Percentiles rank a stretch among this genome's conserved stretches.
These are phyloP conservation scores for Ailuropoda melanoleuca DNA, from an alignment of 2,113 vertebrate species.

Conservation along the genomic window DNA sequence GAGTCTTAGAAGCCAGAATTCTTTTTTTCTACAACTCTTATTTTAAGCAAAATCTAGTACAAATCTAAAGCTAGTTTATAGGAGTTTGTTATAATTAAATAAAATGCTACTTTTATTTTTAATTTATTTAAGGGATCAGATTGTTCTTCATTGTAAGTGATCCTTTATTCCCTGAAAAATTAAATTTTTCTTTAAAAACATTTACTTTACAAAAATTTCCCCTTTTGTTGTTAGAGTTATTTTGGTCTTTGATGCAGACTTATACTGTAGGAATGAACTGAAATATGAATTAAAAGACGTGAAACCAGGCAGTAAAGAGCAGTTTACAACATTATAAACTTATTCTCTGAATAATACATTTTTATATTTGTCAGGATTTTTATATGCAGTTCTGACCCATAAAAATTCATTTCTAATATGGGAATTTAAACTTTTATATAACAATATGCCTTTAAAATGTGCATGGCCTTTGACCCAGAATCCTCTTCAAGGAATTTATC, in stretches of 20 bases:
- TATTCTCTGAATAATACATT: neutral
- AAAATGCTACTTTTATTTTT: conserved; percentile 24
- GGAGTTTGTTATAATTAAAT: conserved; percentile 7
- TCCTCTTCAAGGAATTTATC: conserved; percentile 78
- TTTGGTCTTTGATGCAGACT: conserved; percentile 33
- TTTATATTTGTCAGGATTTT: conserved; percentile 21
- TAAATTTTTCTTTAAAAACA: neutral
- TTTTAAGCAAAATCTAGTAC: conserved; percentile 23
- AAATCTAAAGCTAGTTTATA: neutral
- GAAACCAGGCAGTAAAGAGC: neutral
- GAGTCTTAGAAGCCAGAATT: conserved; percentile 3
- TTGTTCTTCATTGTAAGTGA: conserved; percentile 22
- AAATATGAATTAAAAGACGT: conserved; percentile 2
- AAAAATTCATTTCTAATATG: conserved; percentile 15
- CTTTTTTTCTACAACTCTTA: neutral
- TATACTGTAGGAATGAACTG: neutral
- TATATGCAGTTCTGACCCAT: neutral
- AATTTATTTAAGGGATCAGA: neutral
- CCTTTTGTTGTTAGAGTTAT: neutral
- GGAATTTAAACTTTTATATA: conserved; percentile 32
- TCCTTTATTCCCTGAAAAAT: conserved; percentile 35
- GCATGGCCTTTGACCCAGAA: conserved; percentile 74
- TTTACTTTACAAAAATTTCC: neutral
- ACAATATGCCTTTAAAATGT: conserved; percentile 11
- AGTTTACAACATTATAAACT: conserved; percentile 29